phyloP scores from a whole-genome alignment of 2,888 invertebrate species.

The Zygothrica quintamaculata region DNA sequence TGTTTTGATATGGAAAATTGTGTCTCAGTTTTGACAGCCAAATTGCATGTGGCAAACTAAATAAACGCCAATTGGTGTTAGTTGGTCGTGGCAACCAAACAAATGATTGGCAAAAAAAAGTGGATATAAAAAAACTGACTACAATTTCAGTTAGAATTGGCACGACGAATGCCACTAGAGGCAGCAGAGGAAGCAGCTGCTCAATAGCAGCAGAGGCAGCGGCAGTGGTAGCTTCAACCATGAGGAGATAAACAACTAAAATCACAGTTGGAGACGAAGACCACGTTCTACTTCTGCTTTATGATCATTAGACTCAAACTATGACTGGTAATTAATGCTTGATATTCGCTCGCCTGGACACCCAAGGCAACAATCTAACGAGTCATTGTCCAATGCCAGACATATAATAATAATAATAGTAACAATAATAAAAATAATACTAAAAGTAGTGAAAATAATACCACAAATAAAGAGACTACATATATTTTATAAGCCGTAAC shows the following conservation, averaged over 20 bases:
- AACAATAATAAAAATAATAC: background rate
- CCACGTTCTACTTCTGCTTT: conserved; percentile 43
- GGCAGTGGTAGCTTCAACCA: background rate
- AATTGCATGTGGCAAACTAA: conserved; percentile 75
- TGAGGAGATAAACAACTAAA: too few relatives aligned
- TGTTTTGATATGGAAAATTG: conserved; percentile 64
- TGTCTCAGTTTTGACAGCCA: conserved; percentile 66
- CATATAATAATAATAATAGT: conserved; percentile 12
- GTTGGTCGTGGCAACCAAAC: conserved; percentile 57
- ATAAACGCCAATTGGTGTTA: conserved; percentile 74
- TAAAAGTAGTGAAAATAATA: background rate
- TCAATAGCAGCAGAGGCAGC: background rate
- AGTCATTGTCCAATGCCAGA: conserved; percentile 70
- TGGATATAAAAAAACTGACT: conserved; percentile 22
- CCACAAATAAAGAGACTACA: conserved; percentile 13
- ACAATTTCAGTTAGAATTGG: conserved; percentile 49
- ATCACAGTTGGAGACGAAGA: background rate
- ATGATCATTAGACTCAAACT: background rate
- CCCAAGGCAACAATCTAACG: conserved; percentile 54
- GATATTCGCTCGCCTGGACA: conserved; percentile 38
- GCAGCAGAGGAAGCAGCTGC: conserved; percentile 8
- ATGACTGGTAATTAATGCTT: conserved; percentile 52
- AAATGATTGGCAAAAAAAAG: conserved; percentile 53
- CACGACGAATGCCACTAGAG: too few relatives aligned
- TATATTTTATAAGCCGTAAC: conserved; percentile 66